Evolutionary conservation across 2,888 invertebrate genomes (phyloP), one percentile per base, ranked within the genome.

Genomic region (Orchesella flavescens): DNA sequence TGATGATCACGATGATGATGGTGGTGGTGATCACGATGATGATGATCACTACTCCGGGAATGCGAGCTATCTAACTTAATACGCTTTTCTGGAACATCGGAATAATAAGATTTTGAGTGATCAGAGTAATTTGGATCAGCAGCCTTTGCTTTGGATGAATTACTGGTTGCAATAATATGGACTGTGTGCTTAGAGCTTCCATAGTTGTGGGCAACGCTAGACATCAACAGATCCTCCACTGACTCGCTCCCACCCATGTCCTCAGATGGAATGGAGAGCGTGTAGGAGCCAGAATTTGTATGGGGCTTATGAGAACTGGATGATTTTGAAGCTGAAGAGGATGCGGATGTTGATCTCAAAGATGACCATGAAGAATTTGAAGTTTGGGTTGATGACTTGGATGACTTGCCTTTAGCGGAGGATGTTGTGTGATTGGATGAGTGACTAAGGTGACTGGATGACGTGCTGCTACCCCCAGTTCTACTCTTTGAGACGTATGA

Each of bases 211-310:
- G 68, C 23, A 12, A 82, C 72, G 23, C 81, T 86, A 2, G 84
- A 81, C 65, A 83, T 77, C 4, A 86, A 57, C 12, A 86, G 53
- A 23, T 84, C 86, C 59, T 87, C 86, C 7, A 86, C 87, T 0
- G 85, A 81, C 59, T 87, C 87, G 73, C 85, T 87, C 59, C 83
- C 83, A n/a, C 86, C 86, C 76, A 79, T 77, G 61, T 87, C 87
- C 10, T 86, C 85, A 24, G 84, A 86, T 12, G 87, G 87, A 46
- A 87, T 87, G 4, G 87, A 87, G 0, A 87, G 65, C 0, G 87
- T 87, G 71, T 87, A 87, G 0, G 87, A 85, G 1, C 71, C 85
- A 12, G 59, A 17, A 12, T 43, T 72, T 12, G 7, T 21, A 13
- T 59, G 68, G 15, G 59, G 34, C 66, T 84, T 82, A 49, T 61